These are phyloP conservation scores for Conger conger DNA, from an alignment of 2,113 vertebrate genomes.

Conservation along the genomic window DNA sequence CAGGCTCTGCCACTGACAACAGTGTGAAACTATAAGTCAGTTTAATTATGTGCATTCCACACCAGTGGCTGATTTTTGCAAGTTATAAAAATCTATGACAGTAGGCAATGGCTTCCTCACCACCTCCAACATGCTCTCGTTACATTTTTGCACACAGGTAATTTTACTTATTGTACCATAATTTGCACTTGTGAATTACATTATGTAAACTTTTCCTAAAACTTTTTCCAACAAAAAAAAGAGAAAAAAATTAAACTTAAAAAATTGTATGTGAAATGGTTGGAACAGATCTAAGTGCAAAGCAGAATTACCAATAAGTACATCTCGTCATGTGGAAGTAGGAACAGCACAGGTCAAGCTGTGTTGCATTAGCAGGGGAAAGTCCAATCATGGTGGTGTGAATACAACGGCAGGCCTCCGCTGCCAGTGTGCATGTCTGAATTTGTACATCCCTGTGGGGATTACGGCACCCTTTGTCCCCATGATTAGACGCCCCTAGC, in stretches of 20 bases:
- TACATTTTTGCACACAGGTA: not conserved
- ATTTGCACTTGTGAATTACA: too few species aligned
- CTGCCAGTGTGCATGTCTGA: not conserved
- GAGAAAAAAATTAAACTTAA: too few species aligned
- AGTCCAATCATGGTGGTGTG: too few species aligned
- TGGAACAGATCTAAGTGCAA: too few species aligned
- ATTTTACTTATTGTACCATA: too few species aligned
- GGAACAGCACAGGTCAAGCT: not conserved
- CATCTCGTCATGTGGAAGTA: not conserved
- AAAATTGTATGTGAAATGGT: not conserved
- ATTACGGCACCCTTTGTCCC: not conserved
- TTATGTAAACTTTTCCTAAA: too few species aligned
- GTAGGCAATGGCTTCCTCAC: not conserved
- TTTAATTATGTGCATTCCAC: not conserved
- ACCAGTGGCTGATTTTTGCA: not conserved
- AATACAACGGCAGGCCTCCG: too few species aligned
- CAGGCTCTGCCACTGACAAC: not conserved
- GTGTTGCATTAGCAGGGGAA: too few species aligned
- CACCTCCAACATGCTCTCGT: not conserved
- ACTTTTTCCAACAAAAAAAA: too few species aligned
- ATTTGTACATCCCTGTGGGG: not conserved
- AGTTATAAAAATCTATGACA: not conserved
- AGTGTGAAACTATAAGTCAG: not conserved
- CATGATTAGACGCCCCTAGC: not conserved
- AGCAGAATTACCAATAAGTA: not conserved